Evolutionary conservation across 2,888 invertebrate species (phyloP), one percentile per base, ranked within the genome.

Genomic region (Sinelater perroti): DNA sequence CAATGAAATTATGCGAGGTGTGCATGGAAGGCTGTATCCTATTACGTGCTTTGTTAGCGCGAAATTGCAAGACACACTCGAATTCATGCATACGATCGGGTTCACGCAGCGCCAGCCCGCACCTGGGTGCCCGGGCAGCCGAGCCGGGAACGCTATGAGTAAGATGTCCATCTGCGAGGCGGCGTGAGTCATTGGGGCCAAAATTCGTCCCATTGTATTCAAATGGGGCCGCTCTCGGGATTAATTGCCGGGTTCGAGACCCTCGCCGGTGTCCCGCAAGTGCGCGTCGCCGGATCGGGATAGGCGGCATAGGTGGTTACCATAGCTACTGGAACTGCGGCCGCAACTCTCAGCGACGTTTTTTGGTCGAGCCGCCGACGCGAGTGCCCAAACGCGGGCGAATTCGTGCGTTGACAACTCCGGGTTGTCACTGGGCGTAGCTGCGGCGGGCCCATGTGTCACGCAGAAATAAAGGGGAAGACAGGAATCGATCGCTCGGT

Each of bases 31-130:
- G 11, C 36, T 60, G 63, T 59, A 51, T 63, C 47, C 45, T 54
- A 67, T 68, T 68, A 65, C 68, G 66, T 64, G 65, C 67, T 68
- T 67, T 65, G 63, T 55, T 52, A 61, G 67, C 67, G 61, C 57
- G 40, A 61, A 67, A 65, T 53, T 45, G 24, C 40, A 54, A 45
- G 52, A 40, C 14, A 55, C 55, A 55, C 55, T 55, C 51, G 51
- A 54, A 55, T 55, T 59, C 53, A 24, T n/a, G n/a, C n/a, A n/a
- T n/a, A n/a, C n/a, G n/a, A n/a, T n/a, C n/a, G n/a, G n/a, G n/a
- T n/a, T n/a, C n/a, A n/a, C n/a, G n/a, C n/a, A n/a, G n/a, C n/a
- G n/a, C n/a, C n/a, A n/a, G n/a, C n/a, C n/a, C n/a, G n/a, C n/a
- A n/a, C n/a, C n/a, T n/a, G n/a, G n/a, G n/a, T n/a, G n/a, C n/a